Base-by-base conservation (phyloP, 2,113 vertebrate species). In the Corythornis cristatus region DNA sequence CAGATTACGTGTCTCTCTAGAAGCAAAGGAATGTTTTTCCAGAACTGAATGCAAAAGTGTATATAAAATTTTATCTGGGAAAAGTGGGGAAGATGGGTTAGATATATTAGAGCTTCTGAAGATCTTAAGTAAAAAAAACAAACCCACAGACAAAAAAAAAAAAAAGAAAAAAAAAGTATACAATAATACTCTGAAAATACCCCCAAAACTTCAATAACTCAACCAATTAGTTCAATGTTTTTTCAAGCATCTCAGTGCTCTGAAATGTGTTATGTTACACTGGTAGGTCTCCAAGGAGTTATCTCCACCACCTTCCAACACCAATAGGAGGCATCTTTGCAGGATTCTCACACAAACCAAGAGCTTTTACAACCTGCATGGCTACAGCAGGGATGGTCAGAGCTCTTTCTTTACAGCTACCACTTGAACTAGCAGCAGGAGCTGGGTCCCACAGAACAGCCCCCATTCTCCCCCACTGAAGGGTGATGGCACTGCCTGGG, bases 1-100 rank as follows among this genome's bases (percentile, higher is more conserved):
- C 28, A 68, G 58, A 82, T 87, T 45, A 92, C 9, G 28, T 9
- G 37, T 25, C 28, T 86, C 42, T 84, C 66, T 66, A 84, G 74
- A 84, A 90, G 67, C 61, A 83, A 94, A 90, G 57, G 50, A 88
- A 84, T 83, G 86, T 65, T 86, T 78, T 54, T 86, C 48, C 33
- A 75, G 57, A 81, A 33, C 29, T 61, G 11, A 90, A 58, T 66
- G 84, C 0, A 2, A 79, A 76, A 92, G 31, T 13, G 45, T 33
- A 45, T 15, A 28, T 48, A 26, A 13, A 89, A 70, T 20, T 74
- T 70, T 42, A 53, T 46, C 23, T 58, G 15, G 54, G 26, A 67
- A 74, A 88, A 86, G 45, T 62, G 35, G 17, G 28, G 33, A 71
- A 85, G 17, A 51, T 31, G 12, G 28, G 25, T 53, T 58, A 89